Base-by-base conservation (phyloP, 1,140 invertebrate species). In the Macrobrachium nipponense region DNA sequence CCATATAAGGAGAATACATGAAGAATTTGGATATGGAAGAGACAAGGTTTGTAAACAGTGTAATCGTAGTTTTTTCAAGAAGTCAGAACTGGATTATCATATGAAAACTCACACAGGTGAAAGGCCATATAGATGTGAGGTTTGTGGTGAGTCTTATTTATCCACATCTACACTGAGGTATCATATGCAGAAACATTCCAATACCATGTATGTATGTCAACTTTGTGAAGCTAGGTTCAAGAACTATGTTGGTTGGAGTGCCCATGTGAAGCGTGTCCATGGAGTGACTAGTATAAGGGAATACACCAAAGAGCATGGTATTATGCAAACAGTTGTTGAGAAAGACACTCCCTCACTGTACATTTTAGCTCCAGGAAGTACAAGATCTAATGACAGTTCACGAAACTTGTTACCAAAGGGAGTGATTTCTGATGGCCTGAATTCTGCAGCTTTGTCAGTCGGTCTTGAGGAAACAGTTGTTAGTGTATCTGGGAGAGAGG, bases 121-220 rank as follows among this genome's bases (percentile, higher is more conserved):
- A 44, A 87, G 85, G 66, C 85, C 85, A 27, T 87, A 66, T 36
- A 87, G 73, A 66, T 87, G 85, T 82, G 70, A 81, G 7, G 43
- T 87, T 17, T 87, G 85, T 77, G 79, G 73, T 36, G 85, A 87
- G 44, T 68, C 85, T 36, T 87, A 87, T 18, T 12, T 87, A 8
- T 82, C 85, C 15, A 81, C 85, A 11, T 87, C 85, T 20, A 66
- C 85, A 27, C 73, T 87, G n/a, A 81, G 85, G 66, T 87, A 87
- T 44, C 85, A 87, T 44, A 76, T 87, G 79, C 85, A 87, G 72
- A 87, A 87, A 61, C 85, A 87, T 68, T 87, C 85, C 80, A 87
- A 87, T 82, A 58, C 76, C 20, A 87, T 87, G 79, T 87, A 81
- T 82, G 80, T 82, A 3, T 87, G 85, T 44, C 85, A 75, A 20